Percentiles rank a stretch among this genome's conserved stretches.
phyloP scores from a whole-genome alignment of 2,888 invertebrate genomes.

The Auanema freiburgensis region DNA sequence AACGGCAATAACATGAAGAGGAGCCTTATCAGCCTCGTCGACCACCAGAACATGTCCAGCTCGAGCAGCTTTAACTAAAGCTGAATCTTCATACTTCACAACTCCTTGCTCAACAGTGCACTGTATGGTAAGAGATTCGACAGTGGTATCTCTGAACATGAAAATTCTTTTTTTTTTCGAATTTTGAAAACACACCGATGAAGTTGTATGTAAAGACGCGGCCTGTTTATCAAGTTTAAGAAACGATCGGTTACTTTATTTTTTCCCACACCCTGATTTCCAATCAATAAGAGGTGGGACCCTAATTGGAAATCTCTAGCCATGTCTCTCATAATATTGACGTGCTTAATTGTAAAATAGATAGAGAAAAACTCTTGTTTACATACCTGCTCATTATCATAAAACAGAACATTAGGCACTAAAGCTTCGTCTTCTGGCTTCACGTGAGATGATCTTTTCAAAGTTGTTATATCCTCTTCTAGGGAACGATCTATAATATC shows the following conservation, averaged over 20 bases:
- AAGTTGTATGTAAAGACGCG: slow-evolving; percentile 90
- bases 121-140: slow-evolving; percentile 87
- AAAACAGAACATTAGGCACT: slow-evolving; percentile 90
- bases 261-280: slow-evolving; percentile 96
- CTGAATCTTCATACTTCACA: slow-evolving; percentile 89
- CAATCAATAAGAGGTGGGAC: slow-evolving; percentile 88
- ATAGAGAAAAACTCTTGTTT: no score
- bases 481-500: slow-evolving; percentile 62
- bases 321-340: slow-evolving; percentile 81
- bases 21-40: slow-evolving; percentile 96
- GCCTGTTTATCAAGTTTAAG: slow-evolving; percentile 82
- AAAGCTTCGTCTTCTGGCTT: slow-evolving; percentile 76
- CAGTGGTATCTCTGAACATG: slow-evolving; percentile 81
- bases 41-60: slow-evolving; percentile 86
- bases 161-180: no score
- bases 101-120: slow-evolving; percentile 86
- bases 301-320: slow-evolving; percentile 86
- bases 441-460: slow-evolving; percentile 1
- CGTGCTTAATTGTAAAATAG: no score
- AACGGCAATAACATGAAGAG: slow-evolving; percentile 93
- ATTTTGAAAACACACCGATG: slow-evolving; percentile 70
- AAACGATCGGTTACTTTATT: slow-evolving; percentile 92
- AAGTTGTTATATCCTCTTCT: background rate
- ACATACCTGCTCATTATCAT: slow-evolving; percentile 80
- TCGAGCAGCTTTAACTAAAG: slow-evolving; percentile 85